A percentile compares a stretch with the other conserved stretches of the same genome.
Evolutionary conservation across 2,797 vertebrate species (phyloP).

Genomic region (Lophius americanus): DNA sequence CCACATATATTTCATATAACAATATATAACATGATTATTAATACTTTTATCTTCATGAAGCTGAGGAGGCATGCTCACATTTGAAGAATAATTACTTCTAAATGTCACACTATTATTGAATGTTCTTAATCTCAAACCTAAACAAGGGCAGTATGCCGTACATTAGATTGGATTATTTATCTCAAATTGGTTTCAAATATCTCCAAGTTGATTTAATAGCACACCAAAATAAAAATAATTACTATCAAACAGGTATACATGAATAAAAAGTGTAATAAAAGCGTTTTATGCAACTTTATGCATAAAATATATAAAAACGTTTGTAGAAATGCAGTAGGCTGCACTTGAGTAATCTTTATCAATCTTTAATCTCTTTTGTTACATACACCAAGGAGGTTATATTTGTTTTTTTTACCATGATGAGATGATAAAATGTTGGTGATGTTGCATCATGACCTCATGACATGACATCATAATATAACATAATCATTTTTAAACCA

Average conservation of each 20-base stretch:
- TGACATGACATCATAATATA: too few species aligned
- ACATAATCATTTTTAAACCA: too few species aligned
- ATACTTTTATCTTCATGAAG: background rate
- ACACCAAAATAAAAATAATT: background rate
- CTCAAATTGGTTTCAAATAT: background rate
- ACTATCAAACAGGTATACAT: background rate
- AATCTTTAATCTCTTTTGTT: too few species aligned
- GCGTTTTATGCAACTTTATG: too few species aligned
- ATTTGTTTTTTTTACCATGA: too few species aligned
- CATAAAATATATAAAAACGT: too few species aligned
- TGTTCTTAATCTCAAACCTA: background rate
- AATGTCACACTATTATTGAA: background rate
- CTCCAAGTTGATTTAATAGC: background rate
- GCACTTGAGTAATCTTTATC: too few species aligned
- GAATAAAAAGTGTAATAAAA: too few species aligned
- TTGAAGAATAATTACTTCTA: background rate
- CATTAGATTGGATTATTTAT: background rate
- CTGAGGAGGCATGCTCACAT: background rate
- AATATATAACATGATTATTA: conserved; percentile 1
- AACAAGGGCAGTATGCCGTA: background rate
- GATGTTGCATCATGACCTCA: too few species aligned
- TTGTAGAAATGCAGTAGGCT: too few species aligned
- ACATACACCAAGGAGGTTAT: too few species aligned
- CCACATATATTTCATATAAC: background rate
- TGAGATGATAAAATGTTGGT: too few species aligned